phyloP scores from a whole-genome alignment of 2,888 invertebrate genomes.

The Maniola hyperantus region DNA sequence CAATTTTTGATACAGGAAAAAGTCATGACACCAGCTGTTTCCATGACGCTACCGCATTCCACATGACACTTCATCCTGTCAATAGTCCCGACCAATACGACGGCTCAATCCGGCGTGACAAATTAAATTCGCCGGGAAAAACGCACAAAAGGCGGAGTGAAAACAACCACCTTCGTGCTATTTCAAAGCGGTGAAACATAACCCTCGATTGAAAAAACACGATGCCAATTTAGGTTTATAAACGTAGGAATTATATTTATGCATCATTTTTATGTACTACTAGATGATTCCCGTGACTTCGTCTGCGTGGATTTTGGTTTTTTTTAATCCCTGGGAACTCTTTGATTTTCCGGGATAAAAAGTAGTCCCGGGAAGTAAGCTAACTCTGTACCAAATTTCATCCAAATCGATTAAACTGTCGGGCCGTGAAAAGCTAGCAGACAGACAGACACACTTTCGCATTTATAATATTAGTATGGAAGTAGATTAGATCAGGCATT shows the following conservation, averaged over 20 bases:
- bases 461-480: too few species aligned
- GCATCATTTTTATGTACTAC: neutral
- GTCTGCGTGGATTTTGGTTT: too few species aligned
- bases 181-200: constrained; percentile 43
- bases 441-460: too few species aligned
- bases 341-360: too few species aligned
- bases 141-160: constrained; percentile 40
- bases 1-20: neutral
- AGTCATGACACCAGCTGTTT: neutral
- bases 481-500: too few species aligned
- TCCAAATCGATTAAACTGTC: too few species aligned
- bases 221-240: neutral
- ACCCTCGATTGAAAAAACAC: constrained; percentile 38
- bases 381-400: too few species aligned
- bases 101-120: constrained; percentile 32
- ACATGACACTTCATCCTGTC: neutral
- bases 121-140: constrained; percentile 41
- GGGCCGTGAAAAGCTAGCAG: too few species aligned
- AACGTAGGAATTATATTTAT: neutral
- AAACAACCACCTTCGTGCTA: constrained; percentile 40
- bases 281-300: too few species aligned
- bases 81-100: constrained; percentile 26
- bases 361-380: too few species aligned
- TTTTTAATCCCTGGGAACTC: too few species aligned
- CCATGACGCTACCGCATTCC: neutral